These are phyloP conservation scores for Zosterops borbonicus DNA, from an alignment of 2,113 vertebrate genomes.

Conservation along the genomic window DNA sequence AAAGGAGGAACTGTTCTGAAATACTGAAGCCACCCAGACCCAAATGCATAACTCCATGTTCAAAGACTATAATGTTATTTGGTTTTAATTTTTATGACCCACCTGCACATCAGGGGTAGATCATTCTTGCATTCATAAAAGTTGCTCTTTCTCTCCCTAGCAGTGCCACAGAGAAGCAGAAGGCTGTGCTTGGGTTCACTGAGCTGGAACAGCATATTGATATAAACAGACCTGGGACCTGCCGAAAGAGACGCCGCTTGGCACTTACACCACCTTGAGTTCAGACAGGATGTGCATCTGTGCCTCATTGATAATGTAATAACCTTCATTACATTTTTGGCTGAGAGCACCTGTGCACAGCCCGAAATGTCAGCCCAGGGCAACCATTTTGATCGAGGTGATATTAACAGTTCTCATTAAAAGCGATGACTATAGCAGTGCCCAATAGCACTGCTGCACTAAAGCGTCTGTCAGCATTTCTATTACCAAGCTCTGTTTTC, in stretches of 20 bases:
- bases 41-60: neutral
- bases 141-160: neutral
- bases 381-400: conserved; percentile 70
- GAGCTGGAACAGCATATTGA: conserved; percentile 71
- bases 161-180: conserved; percentile 58
- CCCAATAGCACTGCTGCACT: conserved; percentile 1
- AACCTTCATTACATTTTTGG: conserved; percentile 73
- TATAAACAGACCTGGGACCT: conserved; percentile 58
- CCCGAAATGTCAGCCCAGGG: conserved; percentile 69
- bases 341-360: conserved; percentile 75
- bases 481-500: conserved; percentile 24
- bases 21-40: neutral
- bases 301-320: conserved; percentile 74
- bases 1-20: neutral
- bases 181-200: conserved; percentile 67
- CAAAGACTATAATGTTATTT: neutral
- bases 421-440: conserved; percentile 47
- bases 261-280: conserved; percentile 57
- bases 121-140: neutral
- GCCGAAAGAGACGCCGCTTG: conserved; percentile 64
- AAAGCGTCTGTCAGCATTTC: conserved; percentile 45
- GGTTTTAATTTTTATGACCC: neutral
- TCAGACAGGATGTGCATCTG: conserved; percentile 76
- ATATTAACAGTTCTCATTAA: conserved; percentile 76
- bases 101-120: neutral